These are phyloP conservation scores for Diadophis punctatus DNA, from an alignment of 2,113 vertebrate genomes.

Conservation along the genomic window DNA sequence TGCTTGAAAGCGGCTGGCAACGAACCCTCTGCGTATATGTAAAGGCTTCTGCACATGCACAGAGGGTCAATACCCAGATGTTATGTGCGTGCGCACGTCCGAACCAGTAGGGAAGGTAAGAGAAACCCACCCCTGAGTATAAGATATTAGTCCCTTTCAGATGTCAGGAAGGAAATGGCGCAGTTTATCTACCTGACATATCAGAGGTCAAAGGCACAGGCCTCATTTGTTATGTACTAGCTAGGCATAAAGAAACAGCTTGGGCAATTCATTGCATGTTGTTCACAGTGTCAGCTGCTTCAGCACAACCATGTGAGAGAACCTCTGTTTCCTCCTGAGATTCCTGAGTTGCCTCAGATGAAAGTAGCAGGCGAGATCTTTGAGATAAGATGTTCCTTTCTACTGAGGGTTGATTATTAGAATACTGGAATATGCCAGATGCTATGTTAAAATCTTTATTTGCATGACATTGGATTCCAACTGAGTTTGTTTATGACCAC, in stretches of 20 bases:
- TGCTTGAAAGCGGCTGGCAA: no score
- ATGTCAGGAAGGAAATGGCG: background rate
- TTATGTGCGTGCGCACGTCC: no score
- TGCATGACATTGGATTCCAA: background rate
- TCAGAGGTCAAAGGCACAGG: background rate
- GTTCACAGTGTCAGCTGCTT: background rate
- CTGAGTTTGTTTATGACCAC: background rate
- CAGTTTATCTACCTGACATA: background rate
- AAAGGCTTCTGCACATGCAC: no score
- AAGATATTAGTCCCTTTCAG: background rate
- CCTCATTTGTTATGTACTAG: background rate
- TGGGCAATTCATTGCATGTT: background rate
- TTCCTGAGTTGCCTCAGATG: background rate
- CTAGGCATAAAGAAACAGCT: background rate
- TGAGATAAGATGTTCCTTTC: background rate
- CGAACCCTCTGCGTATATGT: no score
- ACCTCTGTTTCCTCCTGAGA: background rate
- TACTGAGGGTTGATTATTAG: background rate
- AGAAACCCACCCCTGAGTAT: background rate
- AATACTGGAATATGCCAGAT: background rate
- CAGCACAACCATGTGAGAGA: background rate
- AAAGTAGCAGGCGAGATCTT: background rate
- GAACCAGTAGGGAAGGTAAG: no score
- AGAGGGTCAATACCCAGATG: no score
- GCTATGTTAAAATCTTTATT: background rate